Evolutionary conservation across 2,797 vertebrate species (phyloP), one percentile per base, ranked within the genome.

Genomic region (Phrynocephalus guinanensis): DNA sequence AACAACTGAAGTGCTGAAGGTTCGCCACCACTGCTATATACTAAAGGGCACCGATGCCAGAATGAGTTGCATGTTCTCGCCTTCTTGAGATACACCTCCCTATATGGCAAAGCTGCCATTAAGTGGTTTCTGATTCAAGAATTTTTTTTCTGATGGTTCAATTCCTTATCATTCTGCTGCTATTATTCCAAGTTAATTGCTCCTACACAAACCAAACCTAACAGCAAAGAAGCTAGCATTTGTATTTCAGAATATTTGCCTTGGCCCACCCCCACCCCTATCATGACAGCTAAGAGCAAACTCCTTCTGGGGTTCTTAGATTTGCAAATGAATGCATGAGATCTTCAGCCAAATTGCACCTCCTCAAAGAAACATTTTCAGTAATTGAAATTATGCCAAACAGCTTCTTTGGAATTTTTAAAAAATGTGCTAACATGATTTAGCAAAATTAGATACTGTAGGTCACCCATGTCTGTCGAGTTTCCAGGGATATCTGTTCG

Each of bases 351-450:
- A 88, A 86, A 90, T n/a, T 67, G 60, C 63, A 68, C 71, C 71
- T 88, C 52, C 81, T 85, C 86, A 91, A 90, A 90, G 83, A 91
- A 91, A 87, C 79, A 87, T 87, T 92, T 92, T n/a, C 86, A 82
- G 63, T 84, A 26, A 79, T 73, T 91, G 75, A 79, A 11, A 33
- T 92, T 82, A 85, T 26, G 60, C 81, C 86, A 92, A 93, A 79
- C 72, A 1, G 3, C 28, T 89, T 93, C 71, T 82, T 86, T 84
- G 83, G 71, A 80, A 89, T 79, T 18, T 85, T 86, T 70, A 20
- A 77, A n/a, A 78, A 67, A 87, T 90, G 90, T 79, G 30, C 30
- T 70, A 81, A 93, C 89, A 80, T 85, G 92, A 91, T 94, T 93
- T 91, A 89, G 83, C 90, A 91, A 82, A 28, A 2, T 28, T 50